Conservation (phyloP, 2,797 vertebrate species). For the Dromococcyx pavoninus region DNA sequence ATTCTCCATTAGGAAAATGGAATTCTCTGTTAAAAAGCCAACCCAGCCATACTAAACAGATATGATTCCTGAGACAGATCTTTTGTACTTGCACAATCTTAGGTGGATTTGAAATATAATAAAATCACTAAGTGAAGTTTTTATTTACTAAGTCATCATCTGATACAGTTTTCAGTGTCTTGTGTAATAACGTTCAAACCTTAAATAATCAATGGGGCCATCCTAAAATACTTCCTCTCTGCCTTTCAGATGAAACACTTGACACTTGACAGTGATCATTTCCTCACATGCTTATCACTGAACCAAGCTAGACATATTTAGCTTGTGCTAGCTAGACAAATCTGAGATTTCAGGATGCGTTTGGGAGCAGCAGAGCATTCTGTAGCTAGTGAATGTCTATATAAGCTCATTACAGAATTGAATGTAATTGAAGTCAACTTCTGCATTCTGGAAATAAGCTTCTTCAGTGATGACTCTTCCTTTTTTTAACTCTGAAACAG, state of each 20-base stretch:
- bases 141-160: constrained; percentile 37
- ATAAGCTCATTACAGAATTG: background rate
- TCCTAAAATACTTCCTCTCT: constrained; percentile 61
- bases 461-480: background rate
- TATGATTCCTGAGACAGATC: background rate
- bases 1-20: background rate
- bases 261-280: constrained; percentile 62
- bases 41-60: background rate
- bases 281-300: constrained; percentile 57
- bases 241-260: constrained; percentile 47
- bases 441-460: background rate
- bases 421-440: background rate
- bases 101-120: constrained; percentile 16
- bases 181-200: constrained; percentile 17
- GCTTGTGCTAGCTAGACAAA: constrained; percentile 59
- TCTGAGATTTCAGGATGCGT: constrained; percentile 25
- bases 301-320: constrained; percentile 60
- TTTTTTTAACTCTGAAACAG: background rate
- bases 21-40: background rate
- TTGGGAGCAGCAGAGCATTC: constrained; percentile 6
- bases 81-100: background rate
- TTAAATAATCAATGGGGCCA: constrained; percentile 20
- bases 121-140: background rate
- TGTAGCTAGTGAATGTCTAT: background rate
- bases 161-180: constrained; percentile 19